Conservation (phyloP, 1,140 invertebrate species). For the Drosophila funebris region DNA sequence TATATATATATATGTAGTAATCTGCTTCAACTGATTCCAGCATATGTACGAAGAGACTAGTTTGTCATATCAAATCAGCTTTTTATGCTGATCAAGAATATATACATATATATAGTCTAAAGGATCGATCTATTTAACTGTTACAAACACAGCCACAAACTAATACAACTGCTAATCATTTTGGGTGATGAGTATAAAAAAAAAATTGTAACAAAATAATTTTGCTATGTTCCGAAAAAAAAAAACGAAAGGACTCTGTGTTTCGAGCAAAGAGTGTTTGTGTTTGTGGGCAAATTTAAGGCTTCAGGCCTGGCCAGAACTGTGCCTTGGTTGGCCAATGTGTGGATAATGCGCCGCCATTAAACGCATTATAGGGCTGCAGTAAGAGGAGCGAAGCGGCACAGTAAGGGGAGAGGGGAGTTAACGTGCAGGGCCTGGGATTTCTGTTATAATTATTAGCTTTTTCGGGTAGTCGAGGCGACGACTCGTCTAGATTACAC, state of each 20-base stretch:
- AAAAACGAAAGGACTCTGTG: slow-evolving; percentile 23
- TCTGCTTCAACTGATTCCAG: too few species aligned
- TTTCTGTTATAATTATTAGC: slow-evolving; percentile 62
- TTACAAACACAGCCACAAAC: neutral
- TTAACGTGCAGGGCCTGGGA: neutral
- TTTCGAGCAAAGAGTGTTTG: neutral
- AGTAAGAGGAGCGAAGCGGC: neutral
- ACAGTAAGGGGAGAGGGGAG: neutral
- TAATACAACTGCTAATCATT: neutral
- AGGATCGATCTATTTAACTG: too few species aligned
- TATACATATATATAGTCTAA: too few species aligned
- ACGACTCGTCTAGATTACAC: slow-evolving; percentile 39
- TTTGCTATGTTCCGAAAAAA: slow-evolving; percentile 24
- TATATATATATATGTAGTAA: too few species aligned
- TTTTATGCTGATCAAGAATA: too few species aligned
- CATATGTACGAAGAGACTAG: too few species aligned
- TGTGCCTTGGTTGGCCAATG: slow-evolving; percentile 4
- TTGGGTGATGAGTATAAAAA: neutral
- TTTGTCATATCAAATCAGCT: too few species aligned
- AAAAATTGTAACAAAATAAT: slow-evolving; percentile 46
- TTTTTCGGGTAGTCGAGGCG: slow-evolving; percentile 51
- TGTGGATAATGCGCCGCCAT: slow-evolving; percentile 61
- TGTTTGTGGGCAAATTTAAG: slow-evolving; percentile 51
- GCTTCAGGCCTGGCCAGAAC: slow-evolving; percentile 41
- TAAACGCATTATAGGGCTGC: slow-evolving; percentile 55